Evolutionary conservation across 2,888 invertebrate genomes (phyloP).

Genomic region (Harpalus rubripes): DNA sequence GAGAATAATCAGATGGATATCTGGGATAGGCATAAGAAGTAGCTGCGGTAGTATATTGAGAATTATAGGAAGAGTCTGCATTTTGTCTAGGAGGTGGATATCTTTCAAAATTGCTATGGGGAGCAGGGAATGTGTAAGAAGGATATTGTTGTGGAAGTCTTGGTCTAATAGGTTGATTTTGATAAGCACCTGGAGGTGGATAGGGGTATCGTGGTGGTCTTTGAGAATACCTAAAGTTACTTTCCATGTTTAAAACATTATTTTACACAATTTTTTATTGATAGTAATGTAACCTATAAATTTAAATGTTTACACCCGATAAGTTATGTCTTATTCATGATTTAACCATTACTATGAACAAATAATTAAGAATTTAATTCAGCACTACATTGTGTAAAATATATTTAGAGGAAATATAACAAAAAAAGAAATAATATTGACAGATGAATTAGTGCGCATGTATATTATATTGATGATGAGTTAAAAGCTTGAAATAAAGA

Average conservation of each 20-base stretch:
- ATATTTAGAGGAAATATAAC: neutral
- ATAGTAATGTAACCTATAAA: neutral
- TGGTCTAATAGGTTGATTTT: constrained; percentile 27
- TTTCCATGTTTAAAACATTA: constrained; percentile 48
- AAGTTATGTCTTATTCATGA: neutral
- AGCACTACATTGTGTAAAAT: constrained; percentile 14
- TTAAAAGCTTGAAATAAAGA: too few relatives aligned
- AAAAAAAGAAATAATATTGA: constrained; percentile 30
- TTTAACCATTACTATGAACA: neutral
- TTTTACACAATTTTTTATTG: neutral
- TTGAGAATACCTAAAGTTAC: constrained; percentile 17
- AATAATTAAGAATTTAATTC: neutral
- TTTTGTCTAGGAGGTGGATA: constrained; percentile 24
- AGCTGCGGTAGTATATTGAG: constrained; percentile 8
- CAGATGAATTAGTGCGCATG: constrained; percentile 33
- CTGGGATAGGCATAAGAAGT: constrained; percentile 3
- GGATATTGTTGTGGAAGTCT: constrained; percentile 41
- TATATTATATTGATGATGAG: neutral
- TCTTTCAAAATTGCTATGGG: constrained; percentile 13
- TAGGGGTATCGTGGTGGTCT: constrained; percentile 43
- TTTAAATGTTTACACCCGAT: neutral
- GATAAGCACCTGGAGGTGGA: constrained; percentile 55
- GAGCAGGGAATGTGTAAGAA: constrained; percentile 36
- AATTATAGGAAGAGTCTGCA: constrained; percentile 28
- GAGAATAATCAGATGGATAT: constrained; percentile 19